Evolutionary conservation across 1,140 invertebrate species (phyloP), one percentile per base, ranked within the genome.

Genomic region (Globodera ellingtonae): DNA sequence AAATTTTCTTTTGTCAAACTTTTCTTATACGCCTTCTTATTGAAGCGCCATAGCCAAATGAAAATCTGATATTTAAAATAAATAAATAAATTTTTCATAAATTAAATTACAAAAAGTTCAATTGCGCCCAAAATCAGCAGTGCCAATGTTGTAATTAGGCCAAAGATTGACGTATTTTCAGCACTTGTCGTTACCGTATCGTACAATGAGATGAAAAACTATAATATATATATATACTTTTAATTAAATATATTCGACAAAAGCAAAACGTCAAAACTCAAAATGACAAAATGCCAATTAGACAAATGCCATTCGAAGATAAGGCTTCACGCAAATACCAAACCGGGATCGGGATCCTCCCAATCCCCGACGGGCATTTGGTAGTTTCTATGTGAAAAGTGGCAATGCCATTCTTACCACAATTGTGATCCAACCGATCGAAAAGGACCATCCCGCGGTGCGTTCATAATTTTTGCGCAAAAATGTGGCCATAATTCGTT

Each of bases 391-490:
- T 52, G 4, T 7, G 50, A 5, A 35, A 52, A 9, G 50, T 7
- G 7, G 4, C 50, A 13, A 9, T 13, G 7, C 50, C 50, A 3
- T 52, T 52, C 50, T 9, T 18, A 75, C 73, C 73, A 59, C 73
- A 56, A 59, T 6, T 44, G 44, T 7, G 18, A 44, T 56, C 73
- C 73, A 75, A 7, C 73, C 18, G 65, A 75, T n/a, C 15, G 73
- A 62, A 50, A 75, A 75, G 65, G 3, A 47, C 15, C 56, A 65
- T 44, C 18, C 48, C 15, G 35, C 21, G 35, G 50, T n/a, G 18
- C 15, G 6, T 8, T 75, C 73, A 75, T 75, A 75, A 13, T 75
- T 75, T 52, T 21, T 52, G 46, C 56, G 65, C 18, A 24, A 75
- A 21, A 75, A 65, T 7, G 73, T 75, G 13, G 73, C 73, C 35